Evolutionary conservation across 2,113 vertebrate genomes (phyloP), one percentile per base, ranked within the genome.

Genomic region (Pseudorasbora parva): DNA sequence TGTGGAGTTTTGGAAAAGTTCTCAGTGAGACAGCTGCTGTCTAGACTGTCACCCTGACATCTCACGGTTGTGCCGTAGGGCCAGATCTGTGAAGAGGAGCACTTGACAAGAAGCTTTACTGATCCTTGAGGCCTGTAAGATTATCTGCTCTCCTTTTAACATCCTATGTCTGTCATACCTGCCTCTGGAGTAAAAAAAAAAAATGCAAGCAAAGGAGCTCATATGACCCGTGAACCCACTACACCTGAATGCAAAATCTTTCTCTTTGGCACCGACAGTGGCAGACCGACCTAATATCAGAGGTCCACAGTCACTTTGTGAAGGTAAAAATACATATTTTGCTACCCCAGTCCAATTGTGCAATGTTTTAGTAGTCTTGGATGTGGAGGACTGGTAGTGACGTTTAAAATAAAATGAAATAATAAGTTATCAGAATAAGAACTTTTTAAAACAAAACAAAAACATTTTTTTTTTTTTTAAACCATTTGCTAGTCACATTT

Each of bases 1-100:
- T 68, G 85, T 78, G 77, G 78, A 82, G 88, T 57, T 86, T 88
- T 89, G 89, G 89, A 90, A 90, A 77, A 87, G 83, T 86, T 83
- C 77, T 8, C 41, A 62, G 41, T 1, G 69, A 91, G 92, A 93
- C 91, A 93, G 90, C 91, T 93, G 90, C 92, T 90, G 91, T 92
- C 91, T 93, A 89, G 91, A 91, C 93, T 88, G 90, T 90, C 90
- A 84, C 84, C 87, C 88, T 87, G 83, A 56, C n/a, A 64, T 92
- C 86, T 71, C 68, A 87, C 80, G 84, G 82, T 86, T 87, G 89
- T 76, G 86, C 89, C 89, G 76, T 59, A 5, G 89, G 91, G 88
- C 87, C 72, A 72, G 83, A 90, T 91, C 88, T 75, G 51, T 19
- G 83, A 87, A 87, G 86, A 91, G 85, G 76, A 90, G 84, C 57